Base-by-base conservation (phyloP, 2,113 vertebrate genomes). In the Numida meleagris region DNA sequence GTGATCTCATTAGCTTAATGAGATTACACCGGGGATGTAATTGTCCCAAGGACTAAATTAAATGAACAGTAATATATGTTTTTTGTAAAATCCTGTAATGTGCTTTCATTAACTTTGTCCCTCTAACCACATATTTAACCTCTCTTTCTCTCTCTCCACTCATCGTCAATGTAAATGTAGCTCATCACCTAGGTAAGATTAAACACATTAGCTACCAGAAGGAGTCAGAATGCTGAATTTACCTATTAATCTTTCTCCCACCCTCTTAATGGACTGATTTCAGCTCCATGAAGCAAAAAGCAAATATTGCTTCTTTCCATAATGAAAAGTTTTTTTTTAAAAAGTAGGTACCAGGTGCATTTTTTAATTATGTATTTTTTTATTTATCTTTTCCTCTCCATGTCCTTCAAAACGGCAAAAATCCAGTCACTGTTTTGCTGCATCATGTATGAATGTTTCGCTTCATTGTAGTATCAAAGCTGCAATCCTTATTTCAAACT, bases 81-180 rank as follows among this genome's bases (percentile, higher is more conserved):
- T 96, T 90, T 90, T 92, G 68, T 46, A 86, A 93, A 95, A 94
- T 93, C 43, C 42, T 79, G 50, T 85, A 93, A 93, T 90, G 87
- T 77, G 15, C 67, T 94, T 93, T 95, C 95, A 97, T 96, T 97
- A 96, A 96, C 94, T 96, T 96, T 96, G 89, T 95, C 95, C 92
- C 48, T 16, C 59, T 88, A 92, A 82, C 82, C 87, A 96, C 82
- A 59, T 92, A 96, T 95, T 96, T 97, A 95, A 96, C 88, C 84
- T 97, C 66, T 75, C 68, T 95, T 82, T 67, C 87, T 86, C 61
- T 76, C 46, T 91, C 61, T 95, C 58, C 50, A 45, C 55, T 93
- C 86, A 88, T 68, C 79, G 50, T 74, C 86, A 62, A 34, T 33
- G 36, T 62, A 96, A 95, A 90, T 68, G 85, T 73, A 77, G 84